A percentile compares a stretch with the other conserved stretches of the same genome.
These are phyloP conservation scores for Lacanobia oleracea DNA, from an alignment of 2,888 invertebrate genomes.

Conservation along the genomic window DNA sequence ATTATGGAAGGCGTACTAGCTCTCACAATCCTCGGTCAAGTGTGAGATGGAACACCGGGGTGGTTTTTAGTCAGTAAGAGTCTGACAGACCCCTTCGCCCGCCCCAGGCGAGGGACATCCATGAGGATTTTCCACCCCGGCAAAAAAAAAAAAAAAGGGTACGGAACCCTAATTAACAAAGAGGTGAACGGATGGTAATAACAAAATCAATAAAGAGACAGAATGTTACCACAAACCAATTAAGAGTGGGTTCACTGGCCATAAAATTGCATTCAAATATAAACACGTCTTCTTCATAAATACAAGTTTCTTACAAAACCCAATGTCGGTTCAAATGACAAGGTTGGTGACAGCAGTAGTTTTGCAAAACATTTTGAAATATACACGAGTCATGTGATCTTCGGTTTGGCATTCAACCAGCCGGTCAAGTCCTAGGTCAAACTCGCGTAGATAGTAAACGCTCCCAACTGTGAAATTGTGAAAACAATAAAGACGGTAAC, in stretches of 20 bases:
- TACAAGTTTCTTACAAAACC: conserved; percentile 22
- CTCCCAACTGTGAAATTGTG: background rate
- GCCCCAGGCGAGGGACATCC: too few relatives aligned
- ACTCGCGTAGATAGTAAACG: conserved; percentile 12
- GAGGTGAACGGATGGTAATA: background rate
- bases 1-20: too few relatives aligned
- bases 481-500: background rate
- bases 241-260: conserved; percentile 35
- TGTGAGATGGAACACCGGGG: too few relatives aligned
- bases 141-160: too few relatives aligned
- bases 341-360: conserved; percentile 47
- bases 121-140: too few relatives aligned
- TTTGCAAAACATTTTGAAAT: conserved; percentile 61
- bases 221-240: background rate
- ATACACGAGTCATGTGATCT: conserved; percentile 56
- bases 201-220: background rate
- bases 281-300: conserved; percentile 13
- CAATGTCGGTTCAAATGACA: conserved; percentile 47
- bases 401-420: conserved; percentile 50
- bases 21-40: too few relatives aligned
- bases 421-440: conserved; percentile 65
- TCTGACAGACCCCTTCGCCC: too few relatives aligned
- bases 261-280: conserved; percentile 15
- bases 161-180: background rate
- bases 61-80: too few relatives aligned